A percentile compares a stretch with the other conserved stretches of the same genome.
Conservation (phyloP, 2,797 vertebrate species). For the Eulemur coronatus region DNA sequence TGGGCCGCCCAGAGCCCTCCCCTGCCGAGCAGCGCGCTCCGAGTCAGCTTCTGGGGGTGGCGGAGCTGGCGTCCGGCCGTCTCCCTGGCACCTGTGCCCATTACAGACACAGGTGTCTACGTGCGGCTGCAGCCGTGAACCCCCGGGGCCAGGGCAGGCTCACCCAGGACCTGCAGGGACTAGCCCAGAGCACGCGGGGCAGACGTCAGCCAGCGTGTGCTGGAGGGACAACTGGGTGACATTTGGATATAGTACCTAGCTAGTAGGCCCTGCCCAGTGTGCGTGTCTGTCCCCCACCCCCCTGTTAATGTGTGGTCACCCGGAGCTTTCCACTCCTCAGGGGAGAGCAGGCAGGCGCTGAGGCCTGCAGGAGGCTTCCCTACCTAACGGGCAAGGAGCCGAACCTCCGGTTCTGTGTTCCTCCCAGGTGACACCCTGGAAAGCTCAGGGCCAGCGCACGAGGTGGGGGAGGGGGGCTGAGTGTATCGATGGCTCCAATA, state of each 20-base stretch:
- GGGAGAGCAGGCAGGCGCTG: fast-evolving
- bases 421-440: not conserved
- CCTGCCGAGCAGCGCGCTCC: fast-evolving
- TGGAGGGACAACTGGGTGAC: not conserved
- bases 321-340: not conserved
- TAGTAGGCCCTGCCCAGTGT: not conserved
- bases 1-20: not conserved
- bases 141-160: not conserved
- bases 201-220: not conserved
- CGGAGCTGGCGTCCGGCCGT: not conserved
- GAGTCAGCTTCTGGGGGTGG: not conserved
- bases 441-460: too few species aligned
- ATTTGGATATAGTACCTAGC: not conserved
- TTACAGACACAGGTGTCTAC: not conserved
- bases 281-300: not conserved
- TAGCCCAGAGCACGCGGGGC: not conserved
- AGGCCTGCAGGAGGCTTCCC: not conserved
- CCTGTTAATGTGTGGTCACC: not conserved
- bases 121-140: not conserved
- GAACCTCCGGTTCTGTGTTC: not conserved
- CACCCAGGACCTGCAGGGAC: not conserved
- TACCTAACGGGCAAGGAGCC: not conserved
- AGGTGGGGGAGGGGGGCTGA: not conserved
- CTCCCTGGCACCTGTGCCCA: not conserved
- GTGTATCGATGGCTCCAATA: too few species aligned